Evolutionary conservation across 1,140 invertebrate species (phyloP).

Genomic region (Glomeris maerens): DNA sequence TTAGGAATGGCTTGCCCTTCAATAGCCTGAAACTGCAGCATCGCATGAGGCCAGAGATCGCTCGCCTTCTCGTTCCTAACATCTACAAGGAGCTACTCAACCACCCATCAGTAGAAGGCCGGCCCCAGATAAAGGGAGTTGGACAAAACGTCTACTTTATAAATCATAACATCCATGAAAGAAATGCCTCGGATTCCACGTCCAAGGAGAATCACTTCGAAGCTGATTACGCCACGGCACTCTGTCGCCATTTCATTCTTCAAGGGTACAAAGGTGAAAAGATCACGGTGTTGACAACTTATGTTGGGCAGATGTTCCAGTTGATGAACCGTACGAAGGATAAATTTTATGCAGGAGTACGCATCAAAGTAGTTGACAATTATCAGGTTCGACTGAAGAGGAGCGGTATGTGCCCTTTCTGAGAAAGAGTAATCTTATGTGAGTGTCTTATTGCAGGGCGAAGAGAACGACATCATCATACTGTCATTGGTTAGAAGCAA

Average conservation of each 20-base stretch:
- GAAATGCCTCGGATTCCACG: conserved; percentile 4
- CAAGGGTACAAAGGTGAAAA: too few relatives aligned
- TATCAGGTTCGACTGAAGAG: too few relatives aligned
- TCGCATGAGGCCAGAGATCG: conserved; percentile 33
- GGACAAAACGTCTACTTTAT: conserved; percentile 44
- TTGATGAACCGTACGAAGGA: too few relatives aligned
- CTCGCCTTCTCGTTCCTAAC: conserved; percentile 25
- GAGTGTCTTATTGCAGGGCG: conserved; percentile 16
- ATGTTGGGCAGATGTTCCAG: too few relatives aligned
- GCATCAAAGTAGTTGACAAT: too few relatives aligned
- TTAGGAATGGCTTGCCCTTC: conserved; percentile 23
- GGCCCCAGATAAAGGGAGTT: conserved; percentile 36
- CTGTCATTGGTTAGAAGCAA: conserved; percentile 22
- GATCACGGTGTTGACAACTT: too few relatives aligned
- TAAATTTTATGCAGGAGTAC: too few relatives aligned
- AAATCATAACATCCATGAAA: conserved; percentile 31
- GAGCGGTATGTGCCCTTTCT: too few relatives aligned
- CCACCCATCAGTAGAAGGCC: conserved; percentile 32
- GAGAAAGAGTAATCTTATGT: too few relatives aligned
- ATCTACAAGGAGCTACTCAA: conserved; percentile 24
- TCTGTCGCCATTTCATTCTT: too few relatives aligned
- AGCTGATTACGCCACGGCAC: conserved; percentile 1
- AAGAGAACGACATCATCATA: conserved; percentile 22
- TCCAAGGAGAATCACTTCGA: conserved; percentile 4
- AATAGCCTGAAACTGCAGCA: conserved; percentile 29